These are phyloP conservation scores for Hippocampus comes DNA, from an alignment of 2,113 vertebrate genomes.

Conservation along the genomic window DNA sequence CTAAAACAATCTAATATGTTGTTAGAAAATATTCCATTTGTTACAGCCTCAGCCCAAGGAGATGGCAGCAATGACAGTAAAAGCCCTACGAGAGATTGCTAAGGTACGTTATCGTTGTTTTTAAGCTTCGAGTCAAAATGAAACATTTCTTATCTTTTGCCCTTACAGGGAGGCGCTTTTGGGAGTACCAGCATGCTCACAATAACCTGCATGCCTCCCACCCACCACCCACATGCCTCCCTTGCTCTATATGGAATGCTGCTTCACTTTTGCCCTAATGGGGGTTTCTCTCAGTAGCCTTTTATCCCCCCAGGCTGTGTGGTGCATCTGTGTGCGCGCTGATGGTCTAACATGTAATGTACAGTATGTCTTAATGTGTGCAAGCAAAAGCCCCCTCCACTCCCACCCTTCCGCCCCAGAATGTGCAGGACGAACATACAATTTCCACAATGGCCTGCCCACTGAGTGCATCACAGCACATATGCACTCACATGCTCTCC, in stretches of 20 bases:
- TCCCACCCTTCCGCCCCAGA: conserved; percentile 11
- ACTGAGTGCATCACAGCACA: conserved; percentile 54
- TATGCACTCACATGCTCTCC: conserved; percentile 53
- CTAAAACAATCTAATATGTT: not conserved
- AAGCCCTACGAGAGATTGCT: not conserved
- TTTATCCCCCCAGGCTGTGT: conserved; percentile 47
- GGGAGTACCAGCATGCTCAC: conserved; percentile 43
- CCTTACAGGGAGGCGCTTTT: conserved; percentile 21
- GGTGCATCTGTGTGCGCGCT: conserved; percentile 11
- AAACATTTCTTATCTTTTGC: conserved; percentile 18
- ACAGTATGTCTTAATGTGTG: conserved; percentile 22
- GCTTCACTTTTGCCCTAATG: conserved; percentile 57
- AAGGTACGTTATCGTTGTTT: not conserved
- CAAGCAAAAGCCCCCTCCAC: conserved; percentile 13
- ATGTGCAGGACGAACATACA: conserved; percentile 47
- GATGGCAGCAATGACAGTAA: not conserved
- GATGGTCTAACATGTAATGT: conserved; percentile 29
- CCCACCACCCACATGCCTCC: conserved; percentile 39
- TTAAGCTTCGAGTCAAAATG: conserved; percentile 17
- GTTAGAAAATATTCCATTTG: not conserved
- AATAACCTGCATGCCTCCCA: conserved; percentile 48
- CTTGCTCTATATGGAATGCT: conserved; percentile 36
- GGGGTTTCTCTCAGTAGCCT: conserved; percentile 53
- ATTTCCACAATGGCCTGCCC: conserved; percentile 46
- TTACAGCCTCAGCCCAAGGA: not conserved